A percentile compares a stretch with the other conserved stretches of the same genome.
phyloP scores from a whole-genome alignment of 2,888 invertebrate genomes.

The Junonia oenone region DNA sequence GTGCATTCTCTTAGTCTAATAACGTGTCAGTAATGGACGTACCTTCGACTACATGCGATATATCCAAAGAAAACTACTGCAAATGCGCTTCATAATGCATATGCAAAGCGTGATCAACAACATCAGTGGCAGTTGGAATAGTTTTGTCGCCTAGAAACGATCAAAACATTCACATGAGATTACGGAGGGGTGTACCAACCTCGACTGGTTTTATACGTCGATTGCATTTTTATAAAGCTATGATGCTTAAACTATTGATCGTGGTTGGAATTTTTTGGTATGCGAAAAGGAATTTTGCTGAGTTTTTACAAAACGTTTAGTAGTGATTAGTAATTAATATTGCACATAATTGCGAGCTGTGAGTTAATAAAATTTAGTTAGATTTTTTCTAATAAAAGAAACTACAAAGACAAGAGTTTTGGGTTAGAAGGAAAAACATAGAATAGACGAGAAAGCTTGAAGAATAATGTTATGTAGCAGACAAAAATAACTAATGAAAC shows the following conservation, averaged over 20 bases:
- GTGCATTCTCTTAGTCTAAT: constrained; percentile 61
- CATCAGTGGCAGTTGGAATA: constrained; percentile 80
- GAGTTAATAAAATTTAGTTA: constrained; percentile 54
- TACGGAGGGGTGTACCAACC: constrained; percentile 31
- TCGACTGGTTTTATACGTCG: constrained; percentile 4
- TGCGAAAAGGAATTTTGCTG: constrained; percentile 17
- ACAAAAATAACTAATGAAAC: background rate
- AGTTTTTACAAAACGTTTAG: constrained; percentile 40
- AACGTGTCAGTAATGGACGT: constrained; percentile 76
- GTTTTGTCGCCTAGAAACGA: constrained; percentile 79
- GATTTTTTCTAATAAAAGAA: constrained; percentile 27
- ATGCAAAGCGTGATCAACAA: constrained; percentile 81
- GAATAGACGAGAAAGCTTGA: constrained; percentile 32
- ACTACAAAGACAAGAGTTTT: constrained; percentile 23
- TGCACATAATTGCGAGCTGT: constrained; percentile 49
- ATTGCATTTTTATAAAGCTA: background rate
- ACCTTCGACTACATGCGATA: constrained; percentile 80
- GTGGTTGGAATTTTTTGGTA: background rate
- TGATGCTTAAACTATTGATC: background rate
- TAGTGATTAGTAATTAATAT: constrained; percentile 56
- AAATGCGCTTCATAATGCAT: constrained; percentile 81
- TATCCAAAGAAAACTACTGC: constrained; percentile 81
- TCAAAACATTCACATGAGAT: constrained; percentile 70
- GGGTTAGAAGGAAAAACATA: constrained; percentile 39
- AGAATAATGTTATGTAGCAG: constrained; percentile 30